phyloP scores from a whole-genome alignment of 2,113 vertebrate genomes.

The Entelurus aequoreus region DNA sequence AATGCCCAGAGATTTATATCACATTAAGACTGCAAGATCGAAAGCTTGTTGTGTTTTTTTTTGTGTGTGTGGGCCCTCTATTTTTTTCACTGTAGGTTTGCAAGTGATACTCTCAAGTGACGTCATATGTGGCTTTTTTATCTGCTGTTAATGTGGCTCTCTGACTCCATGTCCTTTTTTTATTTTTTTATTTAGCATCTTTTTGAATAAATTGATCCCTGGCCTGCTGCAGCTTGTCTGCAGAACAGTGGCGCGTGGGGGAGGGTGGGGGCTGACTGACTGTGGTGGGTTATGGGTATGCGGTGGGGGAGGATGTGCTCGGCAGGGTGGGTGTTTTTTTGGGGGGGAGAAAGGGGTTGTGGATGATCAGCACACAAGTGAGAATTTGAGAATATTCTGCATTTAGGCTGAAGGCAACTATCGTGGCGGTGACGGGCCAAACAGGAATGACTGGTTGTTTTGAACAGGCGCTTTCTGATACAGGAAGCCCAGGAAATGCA shows the following conservation, averaged over 20 bases:
- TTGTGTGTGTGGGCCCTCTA: not conserved
- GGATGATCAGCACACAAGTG: conserved; percentile 38
- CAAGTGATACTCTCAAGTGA: conserved; percentile 8
- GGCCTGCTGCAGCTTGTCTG: conserved; percentile 50
- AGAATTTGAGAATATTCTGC: conserved; percentile 46
- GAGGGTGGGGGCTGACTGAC: conserved; percentile 2
- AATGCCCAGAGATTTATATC: not conserved
- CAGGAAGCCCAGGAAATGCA: conserved; percentile 6
- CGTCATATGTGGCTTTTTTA: not conserved
- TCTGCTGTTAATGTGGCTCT: not conserved
- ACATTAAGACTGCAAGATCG: not conserved
- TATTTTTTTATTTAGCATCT: conserved; percentile 18
- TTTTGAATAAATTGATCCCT: conserved; percentile 48
- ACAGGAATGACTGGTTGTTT: conserved; percentile 23
- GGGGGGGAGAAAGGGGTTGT: conserved; percentile 27
- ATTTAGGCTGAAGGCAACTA: conserved; percentile 21
- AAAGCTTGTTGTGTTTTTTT: conserved; percentile 1
- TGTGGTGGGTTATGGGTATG: conserved; percentile 1
- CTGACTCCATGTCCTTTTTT: not conserved
- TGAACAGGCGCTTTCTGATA: not conserved
- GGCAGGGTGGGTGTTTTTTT: conserved; percentile 18
- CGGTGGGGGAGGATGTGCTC: conserved; percentile 22
- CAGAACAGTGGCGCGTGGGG: conserved; percentile 32
- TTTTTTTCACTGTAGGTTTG: not conserved
- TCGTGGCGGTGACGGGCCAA: conserved; percentile 6